These are phyloP conservation scores for Eunapius fragilis DNA, from an alignment of 37 sponge, comb jelly and placozoan species.

Conservation along the genomic window DNA sequence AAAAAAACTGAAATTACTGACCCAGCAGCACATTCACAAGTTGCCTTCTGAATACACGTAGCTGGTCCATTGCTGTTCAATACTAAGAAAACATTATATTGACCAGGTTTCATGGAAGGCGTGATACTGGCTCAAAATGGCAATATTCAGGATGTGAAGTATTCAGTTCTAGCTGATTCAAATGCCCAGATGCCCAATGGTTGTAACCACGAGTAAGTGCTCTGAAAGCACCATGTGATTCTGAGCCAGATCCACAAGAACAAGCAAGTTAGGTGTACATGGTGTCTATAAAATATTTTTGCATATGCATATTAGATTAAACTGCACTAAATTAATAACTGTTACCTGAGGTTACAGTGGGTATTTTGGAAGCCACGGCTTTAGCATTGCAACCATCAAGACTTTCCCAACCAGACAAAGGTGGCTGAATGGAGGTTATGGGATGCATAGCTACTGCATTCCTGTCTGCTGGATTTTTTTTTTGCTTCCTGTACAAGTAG, in stretches of 20 bases:
- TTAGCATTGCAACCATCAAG: constrained; percentile 3
- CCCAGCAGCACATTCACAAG: constrained; percentile 11
- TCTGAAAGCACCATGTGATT: constrained; percentile 22
- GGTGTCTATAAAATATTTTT: not conserved
- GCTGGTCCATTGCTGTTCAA: not conserved
- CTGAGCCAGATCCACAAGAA: not conserved
- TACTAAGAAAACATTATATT: not conserved
- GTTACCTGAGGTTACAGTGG: not conserved
- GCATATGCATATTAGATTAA: not conserved
- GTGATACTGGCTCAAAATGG: constrained; percentile 12
- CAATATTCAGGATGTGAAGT: constrained; percentile 1
- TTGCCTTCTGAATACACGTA: not conserved
- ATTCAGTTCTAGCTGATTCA: not conserved
- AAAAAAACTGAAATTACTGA: constrained; percentile 1
- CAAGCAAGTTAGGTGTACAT: constrained; percentile 35
- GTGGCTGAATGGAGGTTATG: not conserved
- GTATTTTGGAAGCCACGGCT: not conserved
- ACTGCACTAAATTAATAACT: not conserved
- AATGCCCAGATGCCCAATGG: constrained; percentile 31
- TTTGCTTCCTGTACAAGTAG: constrained; percentile 10
- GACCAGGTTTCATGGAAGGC: constrained; percentile 29
- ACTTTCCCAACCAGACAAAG: constrained; percentile 7
- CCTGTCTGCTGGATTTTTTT: not conserved
- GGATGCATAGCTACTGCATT: not conserved
- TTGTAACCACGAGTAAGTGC: constrained; percentile 20